Percentiles rank a stretch among this genome's conserved stretches.
Evolutionary conservation across 2,113 vertebrate species (phyloP).

Genomic region (Ciconia stormi): DNA sequence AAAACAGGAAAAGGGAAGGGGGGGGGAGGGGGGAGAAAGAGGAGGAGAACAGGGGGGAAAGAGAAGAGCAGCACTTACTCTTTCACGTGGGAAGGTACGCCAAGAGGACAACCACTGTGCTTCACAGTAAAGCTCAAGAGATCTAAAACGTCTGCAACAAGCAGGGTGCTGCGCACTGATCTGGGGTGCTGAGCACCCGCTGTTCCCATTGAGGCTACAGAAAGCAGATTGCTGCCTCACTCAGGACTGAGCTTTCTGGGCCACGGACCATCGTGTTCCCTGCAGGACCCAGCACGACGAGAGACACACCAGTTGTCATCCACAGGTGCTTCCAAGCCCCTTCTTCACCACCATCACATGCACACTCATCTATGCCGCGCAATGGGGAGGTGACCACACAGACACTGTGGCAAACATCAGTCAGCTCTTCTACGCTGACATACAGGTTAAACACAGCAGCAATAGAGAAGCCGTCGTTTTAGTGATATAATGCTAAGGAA

Average conservation of each 20-base stretch:
- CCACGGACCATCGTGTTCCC: rapidly evolving
- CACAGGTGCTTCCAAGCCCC: not conserved
- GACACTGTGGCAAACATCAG: not conserved
- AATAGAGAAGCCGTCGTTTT: not conserved
- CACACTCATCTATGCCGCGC: rapidly evolving
- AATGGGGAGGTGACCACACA: not conserved
- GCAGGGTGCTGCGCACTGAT: not conserved
- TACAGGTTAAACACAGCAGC: not conserved
- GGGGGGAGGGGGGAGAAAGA: rapidly evolving
- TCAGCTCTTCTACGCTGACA: not conserved
- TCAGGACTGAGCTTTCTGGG: not conserved
- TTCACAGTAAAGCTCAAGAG: not conserved
- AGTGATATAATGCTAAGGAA: not conserved
- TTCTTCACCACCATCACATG: not conserved
- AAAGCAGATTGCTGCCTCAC: not conserved
- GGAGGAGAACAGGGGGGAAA: not conserved
- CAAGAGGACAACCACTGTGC: not conserved
- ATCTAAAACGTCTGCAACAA: not conserved
- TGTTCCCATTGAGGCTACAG: not conserved
- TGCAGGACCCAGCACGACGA: not conserved
- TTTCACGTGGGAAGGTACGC: not conserved
- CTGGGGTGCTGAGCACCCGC: not conserved
- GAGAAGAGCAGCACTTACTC: not conserved
- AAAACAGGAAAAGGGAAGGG: not conserved
- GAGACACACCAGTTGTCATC: not conserved